Conservation (phyloP, 2,113 vertebrate genomes). For the Pteropus alecto region DNA sequence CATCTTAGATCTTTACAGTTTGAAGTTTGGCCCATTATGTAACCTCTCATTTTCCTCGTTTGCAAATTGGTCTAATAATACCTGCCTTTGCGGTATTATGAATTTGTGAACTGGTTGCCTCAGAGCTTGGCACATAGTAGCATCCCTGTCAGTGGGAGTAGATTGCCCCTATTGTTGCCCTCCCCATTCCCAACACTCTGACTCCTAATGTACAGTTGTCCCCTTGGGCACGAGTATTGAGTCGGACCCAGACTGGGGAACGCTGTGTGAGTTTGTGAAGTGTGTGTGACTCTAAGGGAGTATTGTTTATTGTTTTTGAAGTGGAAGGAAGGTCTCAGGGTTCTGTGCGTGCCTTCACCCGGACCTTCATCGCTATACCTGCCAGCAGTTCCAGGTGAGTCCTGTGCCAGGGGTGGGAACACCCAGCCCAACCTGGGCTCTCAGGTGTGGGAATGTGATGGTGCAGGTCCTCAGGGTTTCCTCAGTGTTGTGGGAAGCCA, state of each 20-base stretch:
- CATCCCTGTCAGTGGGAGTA: neutral
- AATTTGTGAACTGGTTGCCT: neutral
- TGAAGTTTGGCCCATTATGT: neutral
- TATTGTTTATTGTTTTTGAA: conserved; percentile 26
- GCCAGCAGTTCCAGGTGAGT: conserved; percentile 78
- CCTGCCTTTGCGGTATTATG: neutral
- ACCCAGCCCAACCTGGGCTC: neutral
- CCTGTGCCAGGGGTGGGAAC: neutral
- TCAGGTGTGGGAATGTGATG: neutral
- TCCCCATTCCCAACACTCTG: neutral
- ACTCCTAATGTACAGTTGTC: neutral
- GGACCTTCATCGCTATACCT: conserved; percentile 87
- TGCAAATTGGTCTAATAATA: neutral
- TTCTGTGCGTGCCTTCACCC: conserved; percentile 86
- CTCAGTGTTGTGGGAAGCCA: neutral
- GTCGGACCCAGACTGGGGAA: neutral
- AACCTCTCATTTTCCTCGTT: neutral
- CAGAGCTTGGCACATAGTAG: neutral
- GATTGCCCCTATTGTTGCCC: neutral
- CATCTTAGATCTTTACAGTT: neutral
- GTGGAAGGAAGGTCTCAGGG: conserved; percentile 86
- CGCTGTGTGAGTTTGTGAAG: neutral
- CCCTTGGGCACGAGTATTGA: neutral
- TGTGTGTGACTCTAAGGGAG: neutral
- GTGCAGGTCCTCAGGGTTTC: neutral